A percentile compares a stretch with the other conserved stretches of the same genome.
These are phyloP conservation scores for Barbus barbus DNA, from an alignment of 2,113 vertebrate genomes.

Conservation along the genomic window DNA sequence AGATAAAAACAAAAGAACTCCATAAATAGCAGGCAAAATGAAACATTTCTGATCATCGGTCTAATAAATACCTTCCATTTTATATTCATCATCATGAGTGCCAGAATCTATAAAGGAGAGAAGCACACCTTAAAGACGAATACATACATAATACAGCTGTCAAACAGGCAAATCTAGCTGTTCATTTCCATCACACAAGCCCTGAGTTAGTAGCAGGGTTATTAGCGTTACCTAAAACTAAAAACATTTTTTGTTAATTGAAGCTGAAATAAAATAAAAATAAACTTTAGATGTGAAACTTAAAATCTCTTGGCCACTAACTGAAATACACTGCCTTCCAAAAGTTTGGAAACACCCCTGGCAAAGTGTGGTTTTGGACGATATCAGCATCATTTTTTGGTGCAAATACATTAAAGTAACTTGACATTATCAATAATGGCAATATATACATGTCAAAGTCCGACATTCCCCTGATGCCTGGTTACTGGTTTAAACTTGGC, in stretches of 20 bases:
- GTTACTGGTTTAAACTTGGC: too few species aligned
- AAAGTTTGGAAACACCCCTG: too few species aligned
- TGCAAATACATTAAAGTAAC: too few species aligned
- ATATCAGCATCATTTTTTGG: too few species aligned
- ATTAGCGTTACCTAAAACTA: background rate
- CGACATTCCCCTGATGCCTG: too few species aligned
- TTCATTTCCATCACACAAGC: background rate
- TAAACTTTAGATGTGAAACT: too few species aligned
- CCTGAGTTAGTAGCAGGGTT: background rate
- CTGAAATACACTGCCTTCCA: too few species aligned
- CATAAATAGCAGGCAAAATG: conserved; percentile 50
- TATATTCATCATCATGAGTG: conserved; percentile 77
- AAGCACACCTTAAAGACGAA: conserved; percentile 69
- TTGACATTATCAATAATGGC: too few species aligned
- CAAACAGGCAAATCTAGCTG: background rate
- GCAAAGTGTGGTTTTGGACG: too few species aligned
- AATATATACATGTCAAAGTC: too few species aligned
- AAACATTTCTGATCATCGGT: conserved; percentile 50
- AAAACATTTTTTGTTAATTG: background rate
- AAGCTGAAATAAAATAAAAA: too few species aligned
- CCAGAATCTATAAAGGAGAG: conserved; percentile 75
- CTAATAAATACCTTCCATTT: conserved; percentile 79
- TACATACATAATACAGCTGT: conserved; percentile 49
- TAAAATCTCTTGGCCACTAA: too few species aligned
- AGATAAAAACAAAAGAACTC: conserved; percentile 40